A percentile compares a stretch with the other conserved stretches of the same genome.
These are phyloP conservation scores for Bos indicus DNA, from an alignment of 2,113 vertebrate species.

Conservation along the genomic window DNA sequence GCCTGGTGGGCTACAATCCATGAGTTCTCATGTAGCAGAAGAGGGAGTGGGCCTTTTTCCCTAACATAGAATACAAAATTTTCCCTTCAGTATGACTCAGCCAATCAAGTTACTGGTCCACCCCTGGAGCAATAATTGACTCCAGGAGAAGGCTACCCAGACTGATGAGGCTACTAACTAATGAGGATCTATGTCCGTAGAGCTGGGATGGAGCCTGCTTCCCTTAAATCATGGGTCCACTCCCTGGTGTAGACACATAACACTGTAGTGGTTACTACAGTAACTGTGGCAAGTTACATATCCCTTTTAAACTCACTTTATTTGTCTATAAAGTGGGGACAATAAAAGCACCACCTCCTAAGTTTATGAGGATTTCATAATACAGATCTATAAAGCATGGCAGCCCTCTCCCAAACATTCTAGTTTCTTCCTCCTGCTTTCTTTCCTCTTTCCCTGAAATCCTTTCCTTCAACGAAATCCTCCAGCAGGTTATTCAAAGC, in stretches of 20 bases:
- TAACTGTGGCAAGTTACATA: not conserved
- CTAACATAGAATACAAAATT: not conserved
- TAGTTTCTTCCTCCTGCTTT: not conserved
- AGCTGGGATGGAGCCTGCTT: not conserved
- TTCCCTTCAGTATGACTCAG: not conserved
- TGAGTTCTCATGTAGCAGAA: not conserved
- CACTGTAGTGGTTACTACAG: not conserved
- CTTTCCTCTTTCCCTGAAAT: not conserved
- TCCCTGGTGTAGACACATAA: not conserved
- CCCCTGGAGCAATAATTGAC: not conserved
- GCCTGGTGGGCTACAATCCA: not conserved
- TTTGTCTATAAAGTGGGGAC: not conserved
- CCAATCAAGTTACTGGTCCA: not conserved
- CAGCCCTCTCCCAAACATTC: not conserved
- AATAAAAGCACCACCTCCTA: not conserved
- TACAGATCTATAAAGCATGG: not conserved
- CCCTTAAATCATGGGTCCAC: not conserved
- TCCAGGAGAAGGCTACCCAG: not conserved
- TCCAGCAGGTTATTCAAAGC: not conserved
- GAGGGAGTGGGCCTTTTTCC: not conserved
- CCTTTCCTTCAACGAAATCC: not conserved
- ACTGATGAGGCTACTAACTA: not conserved
- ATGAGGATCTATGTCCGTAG: not conserved
- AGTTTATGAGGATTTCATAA: not conserved
- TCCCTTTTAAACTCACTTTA: not conserved